Evolutionary conservation across 2,888 invertebrate species (phyloP), one percentile per base, ranked within the genome.

Genomic region (Melangyna quadrimaculata): DNA sequence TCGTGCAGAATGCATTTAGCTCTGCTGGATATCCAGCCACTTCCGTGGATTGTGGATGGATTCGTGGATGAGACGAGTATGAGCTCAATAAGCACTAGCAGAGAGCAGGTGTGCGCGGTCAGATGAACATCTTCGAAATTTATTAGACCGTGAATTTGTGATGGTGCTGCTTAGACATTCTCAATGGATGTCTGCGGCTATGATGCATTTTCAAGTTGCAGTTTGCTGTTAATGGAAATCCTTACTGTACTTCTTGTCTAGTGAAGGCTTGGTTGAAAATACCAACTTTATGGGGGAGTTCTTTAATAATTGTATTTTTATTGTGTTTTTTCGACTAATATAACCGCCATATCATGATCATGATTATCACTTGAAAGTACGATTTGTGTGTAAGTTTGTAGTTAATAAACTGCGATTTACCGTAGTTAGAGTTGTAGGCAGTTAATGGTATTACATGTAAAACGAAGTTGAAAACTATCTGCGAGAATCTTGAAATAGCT

Each of bases 121-220:
- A 83, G 83, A 83, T 83, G 83, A 83, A 83, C 79, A 83, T 79
- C 79, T 83, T 74, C 55, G 32, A 83, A 83, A 83, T 70, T 83
- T 83, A 83, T 83, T 74, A 83, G 83, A 83, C 83, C 83, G 74
- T 83, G 74, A 17, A 74, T 65, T 74, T 65, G 73, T 65, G 48
- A 78, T 43, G 83, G 43, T 70, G 48, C 12, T n/a, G 78, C 74
- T 65, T 74, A 70, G 70, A 40, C 55, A 83, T 43, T 53, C 32
- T 22, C 61, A 78, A 40, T 73, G 59, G 63, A 19, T 51, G 53
- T 35, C 51, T 67, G 63, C 51, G 59, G 63, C 19, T 71, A 69
- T 51, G 51, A 14, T 35, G 29, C 35, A 19, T 37, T 19, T 51
- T 48, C 9, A 40, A 24, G 19, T 35, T 69, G 51, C 32, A 29